Evolutionary conservation across 2,888 invertebrate species (phyloP).

Genomic region (Dolichopus griseipennis): DNA sequence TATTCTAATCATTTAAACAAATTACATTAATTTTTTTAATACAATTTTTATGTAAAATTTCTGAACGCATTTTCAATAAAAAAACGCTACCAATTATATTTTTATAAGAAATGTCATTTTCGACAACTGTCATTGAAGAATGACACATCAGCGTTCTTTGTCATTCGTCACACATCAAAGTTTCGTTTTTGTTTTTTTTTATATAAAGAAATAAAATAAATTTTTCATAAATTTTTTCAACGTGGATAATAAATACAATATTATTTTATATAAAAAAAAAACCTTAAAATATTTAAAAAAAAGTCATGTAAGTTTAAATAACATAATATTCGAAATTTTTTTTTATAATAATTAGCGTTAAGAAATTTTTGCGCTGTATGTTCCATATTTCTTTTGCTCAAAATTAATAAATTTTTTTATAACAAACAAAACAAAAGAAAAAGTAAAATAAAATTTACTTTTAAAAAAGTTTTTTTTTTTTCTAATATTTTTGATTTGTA

Average conservation of each 20-base stretch:
- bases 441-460: not conserved
- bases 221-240: not conserved
- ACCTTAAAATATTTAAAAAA: too few species aligned
- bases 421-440: not conserved
- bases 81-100: not conserved
- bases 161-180: not conserved
- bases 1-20: too few species aligned
- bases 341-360: not conserved
- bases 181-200: not conserved
- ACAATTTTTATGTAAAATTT: too few species aligned
- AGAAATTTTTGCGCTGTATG: conserved; percentile 6
- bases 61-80: too few species aligned
- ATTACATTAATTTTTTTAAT: too few species aligned
- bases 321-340: too few species aligned
- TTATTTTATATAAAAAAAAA: not conserved
- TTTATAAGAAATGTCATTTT: not conserved
- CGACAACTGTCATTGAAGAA: not conserved
- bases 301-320: too few species aligned
- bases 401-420: not conserved
- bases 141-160: conserved; percentile 6
- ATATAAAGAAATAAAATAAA: not conserved
- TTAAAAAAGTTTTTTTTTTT: not conserved
- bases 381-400: not conserved
- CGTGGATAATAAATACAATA: not conserved
- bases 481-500: not conserved